Base-by-base conservation (phyloP, 2,888 invertebrate genomes). In the Morpho achilles region DNA sequence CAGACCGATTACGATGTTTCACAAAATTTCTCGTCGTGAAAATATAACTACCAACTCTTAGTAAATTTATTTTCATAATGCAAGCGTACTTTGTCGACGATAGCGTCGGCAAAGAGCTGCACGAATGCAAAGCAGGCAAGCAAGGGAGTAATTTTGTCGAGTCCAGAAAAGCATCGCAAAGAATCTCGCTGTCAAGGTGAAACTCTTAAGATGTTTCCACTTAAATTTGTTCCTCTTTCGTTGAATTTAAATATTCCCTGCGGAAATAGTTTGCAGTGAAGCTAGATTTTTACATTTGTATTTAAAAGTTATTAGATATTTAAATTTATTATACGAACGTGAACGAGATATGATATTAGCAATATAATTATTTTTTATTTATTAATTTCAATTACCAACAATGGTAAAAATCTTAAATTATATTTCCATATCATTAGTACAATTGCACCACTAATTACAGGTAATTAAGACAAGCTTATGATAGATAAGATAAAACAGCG, bases 121-220 rank as follows among this genome's bases (percentile, higher is more conserved):
- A 32, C 43, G 44, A 44, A 52, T 52, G 52, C 52, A 52, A 52
- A 52, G 44, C 43, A 32, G 4, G 32, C 32, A 55, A 58, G 53
- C 45, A 39, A 52, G 52, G 55, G 49, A 61, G 58, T 58, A 58
- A 55, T 58, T 61, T 55, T 16, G 61, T 61, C 58, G 48, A 58
- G 61, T 55, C 51, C 54, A 61, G 58, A 58, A 54, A 60, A 59
- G 46, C 52, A 42, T 50, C 9, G 53, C 59, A 56, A 61, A 59
- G 49, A 61, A 56, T 56, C 53, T 53, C 50, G 61, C 59, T 50
- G 61, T 61, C 47, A 59, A 59, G 61, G 61, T 59, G 50, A 53
- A 53, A 56, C 53, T 53, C 53, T 46, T 47, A 40, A 54, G 43
- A 56, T 50, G 50, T 60, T 53, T 10, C 44, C 53, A 40, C 47